Evolutionary conservation across 2,797 vertebrate genomes (phyloP).

Genomic region (Anguilla megastoma): DNA sequence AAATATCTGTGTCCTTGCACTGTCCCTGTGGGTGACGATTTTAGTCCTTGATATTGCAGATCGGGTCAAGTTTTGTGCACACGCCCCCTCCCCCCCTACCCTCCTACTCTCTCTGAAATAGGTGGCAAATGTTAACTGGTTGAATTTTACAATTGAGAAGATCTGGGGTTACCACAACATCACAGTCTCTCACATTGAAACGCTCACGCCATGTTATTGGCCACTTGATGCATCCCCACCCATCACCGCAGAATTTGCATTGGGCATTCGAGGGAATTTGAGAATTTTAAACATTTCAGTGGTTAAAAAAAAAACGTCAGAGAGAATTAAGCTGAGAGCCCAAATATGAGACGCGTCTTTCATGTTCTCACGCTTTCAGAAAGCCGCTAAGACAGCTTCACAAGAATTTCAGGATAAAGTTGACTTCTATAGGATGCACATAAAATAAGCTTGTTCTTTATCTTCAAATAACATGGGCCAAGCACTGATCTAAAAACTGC

Average conservation of each 20-base stretch:
- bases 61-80: constrained; percentile 19
- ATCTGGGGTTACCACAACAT: constrained; percentile 33
- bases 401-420: constrained; percentile 60
- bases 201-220: constrained; percentile 50
- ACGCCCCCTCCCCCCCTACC: not conserved
- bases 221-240: constrained; percentile 53
- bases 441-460: constrained; percentile 70
- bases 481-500: constrained; percentile 49
- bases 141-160: constrained; percentile 39
- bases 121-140: constrained; percentile 35
- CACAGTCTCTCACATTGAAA: constrained; percentile 13
- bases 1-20: constrained; percentile 56
- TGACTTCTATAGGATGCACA: constrained; percentile 66
- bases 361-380: constrained; percentile 60
- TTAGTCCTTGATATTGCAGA: constrained; percentile 26
- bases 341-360: constrained; percentile 65
- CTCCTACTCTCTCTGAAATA: constrained; percentile 30
- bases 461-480: constrained; percentile 64
- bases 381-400: constrained; percentile 70
- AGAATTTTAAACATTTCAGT: constrained; percentile 45
- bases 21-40: constrained; percentile 25
- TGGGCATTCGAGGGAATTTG: constrained; percentile 59
- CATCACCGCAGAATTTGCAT: constrained; percentile 64
- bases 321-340: constrained; percentile 71
- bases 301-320: constrained; percentile 68